phyloP scores from a whole-genome alignment of 1,140 invertebrate genomes.

The Rhagoletis pomonella region DNA sequence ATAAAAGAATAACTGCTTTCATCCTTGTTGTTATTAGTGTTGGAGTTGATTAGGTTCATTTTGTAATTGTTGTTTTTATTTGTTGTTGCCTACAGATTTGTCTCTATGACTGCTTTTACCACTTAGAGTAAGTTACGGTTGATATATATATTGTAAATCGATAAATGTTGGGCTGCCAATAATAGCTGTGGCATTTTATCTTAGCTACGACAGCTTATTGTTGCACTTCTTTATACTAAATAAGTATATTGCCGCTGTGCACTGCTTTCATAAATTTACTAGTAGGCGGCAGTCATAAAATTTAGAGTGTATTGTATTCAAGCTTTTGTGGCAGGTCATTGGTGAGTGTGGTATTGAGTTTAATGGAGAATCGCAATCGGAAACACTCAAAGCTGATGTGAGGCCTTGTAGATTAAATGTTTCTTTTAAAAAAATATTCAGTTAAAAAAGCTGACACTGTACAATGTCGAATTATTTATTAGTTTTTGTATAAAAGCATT shows the following conservation, averaged over 20 bases:
- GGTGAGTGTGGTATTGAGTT: no score
- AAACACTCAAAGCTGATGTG: no score
- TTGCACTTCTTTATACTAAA: not conserved
- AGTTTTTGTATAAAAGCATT: no score
- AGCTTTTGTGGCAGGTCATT: no score
- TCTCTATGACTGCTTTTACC: not conserved
- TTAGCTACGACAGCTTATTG: not conserved
- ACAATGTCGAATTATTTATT: no score
- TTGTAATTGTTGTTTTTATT: not conserved
- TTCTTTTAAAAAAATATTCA: no score
- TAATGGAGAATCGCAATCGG: no score
- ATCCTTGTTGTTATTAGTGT: not conserved
- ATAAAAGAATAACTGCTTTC: not conserved
- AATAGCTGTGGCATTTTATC: slow-evolving; percentile 5
- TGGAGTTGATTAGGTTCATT: no score
- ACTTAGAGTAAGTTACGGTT: not conserved
- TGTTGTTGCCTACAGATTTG: not conserved
- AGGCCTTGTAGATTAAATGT: no score
- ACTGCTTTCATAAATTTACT: slow-evolving; percentile 28
- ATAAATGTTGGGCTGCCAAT: slow-evolving; percentile 39
- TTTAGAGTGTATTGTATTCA: not conserved
- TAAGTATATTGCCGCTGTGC: not conserved
- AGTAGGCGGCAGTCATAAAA: slow-evolving; percentile 19
- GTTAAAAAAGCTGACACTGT: no score
- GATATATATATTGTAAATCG: slow-evolving; percentile 10